A percentile compares a stretch with the other conserved stretches of the same genome.
Conservation (phyloP, 2,797 vertebrate genomes). For the Fratercula arctica region DNA sequence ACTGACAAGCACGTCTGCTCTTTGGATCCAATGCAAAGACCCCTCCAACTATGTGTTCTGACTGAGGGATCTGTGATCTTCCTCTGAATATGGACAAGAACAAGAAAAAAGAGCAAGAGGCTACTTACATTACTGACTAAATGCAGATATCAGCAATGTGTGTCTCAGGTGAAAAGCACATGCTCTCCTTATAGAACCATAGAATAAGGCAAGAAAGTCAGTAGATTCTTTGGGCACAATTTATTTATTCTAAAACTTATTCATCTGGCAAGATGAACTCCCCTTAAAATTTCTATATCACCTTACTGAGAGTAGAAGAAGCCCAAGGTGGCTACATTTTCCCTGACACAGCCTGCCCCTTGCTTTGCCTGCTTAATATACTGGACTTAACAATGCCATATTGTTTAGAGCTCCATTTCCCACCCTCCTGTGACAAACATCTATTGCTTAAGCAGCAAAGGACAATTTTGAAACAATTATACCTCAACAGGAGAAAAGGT, state of each 20-base stretch:
- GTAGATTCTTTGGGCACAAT: background rate
- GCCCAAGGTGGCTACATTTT: background rate
- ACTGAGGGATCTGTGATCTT: constrained; percentile 70
- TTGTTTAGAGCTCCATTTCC: background rate
- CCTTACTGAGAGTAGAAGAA: background rate
- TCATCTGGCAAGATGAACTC: background rate
- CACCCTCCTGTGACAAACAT: background rate
- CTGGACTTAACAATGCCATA: background rate
- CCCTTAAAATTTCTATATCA: background rate
- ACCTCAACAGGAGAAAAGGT: constrained; percentile 83
- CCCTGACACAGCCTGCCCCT: background rate
- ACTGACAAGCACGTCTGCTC: background rate
- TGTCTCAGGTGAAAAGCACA: background rate
- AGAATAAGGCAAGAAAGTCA: background rate
- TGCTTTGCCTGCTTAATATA: background rate
- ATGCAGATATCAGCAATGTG: background rate
- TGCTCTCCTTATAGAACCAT: background rate
- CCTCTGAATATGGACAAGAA: constrained; percentile 67
- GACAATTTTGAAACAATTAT: background rate
- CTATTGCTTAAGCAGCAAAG: background rate
- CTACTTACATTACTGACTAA: background rate
- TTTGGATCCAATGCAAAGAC: constrained; percentile 72
- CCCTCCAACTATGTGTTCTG: constrained; percentile 71
- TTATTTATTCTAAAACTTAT: background rate
- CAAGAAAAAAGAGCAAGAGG: background rate